Percentiles rank a stretch among this genome's conserved stretches.
Evolutionary conservation across 2,113 vertebrate species (phyloP).

Genomic region (Sturnus vulgaris): DNA sequence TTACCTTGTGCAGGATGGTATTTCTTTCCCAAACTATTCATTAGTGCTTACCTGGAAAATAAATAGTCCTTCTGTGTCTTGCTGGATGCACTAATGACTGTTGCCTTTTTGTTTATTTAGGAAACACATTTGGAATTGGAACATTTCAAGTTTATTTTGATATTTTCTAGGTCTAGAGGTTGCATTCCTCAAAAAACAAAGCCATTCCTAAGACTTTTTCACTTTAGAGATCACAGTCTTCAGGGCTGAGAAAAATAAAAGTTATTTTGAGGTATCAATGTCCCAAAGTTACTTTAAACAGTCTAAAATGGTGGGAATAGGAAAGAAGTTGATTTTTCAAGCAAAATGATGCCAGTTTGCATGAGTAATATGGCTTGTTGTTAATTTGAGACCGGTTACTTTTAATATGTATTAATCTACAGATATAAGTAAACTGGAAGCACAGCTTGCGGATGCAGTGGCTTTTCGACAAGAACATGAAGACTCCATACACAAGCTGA

Average conservation of each 20-base stretch:
- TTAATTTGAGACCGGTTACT: background rate
- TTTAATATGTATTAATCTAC: background rate
- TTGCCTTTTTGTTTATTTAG: background rate
- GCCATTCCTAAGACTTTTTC: background rate
- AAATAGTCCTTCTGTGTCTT: background rate
- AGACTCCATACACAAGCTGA: constrained; percentile 84
- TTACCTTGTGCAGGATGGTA: background rate
- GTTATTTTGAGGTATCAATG: background rate
- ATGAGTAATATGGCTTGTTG: background rate
- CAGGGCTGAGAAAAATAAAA: background rate
- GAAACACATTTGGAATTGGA: background rate
- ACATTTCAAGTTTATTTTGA: background rate
- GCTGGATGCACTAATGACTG: background rate
- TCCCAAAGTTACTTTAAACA: background rate
- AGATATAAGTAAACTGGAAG: constrained; percentile 90
- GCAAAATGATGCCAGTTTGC: background rate
- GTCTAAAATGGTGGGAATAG: background rate
- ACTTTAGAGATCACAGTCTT: background rate
- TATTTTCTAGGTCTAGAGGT: background rate
- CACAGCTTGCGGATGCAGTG: constrained; percentile 87
- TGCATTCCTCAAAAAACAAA: background rate
- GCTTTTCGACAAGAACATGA: constrained; percentile 87
- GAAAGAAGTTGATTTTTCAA: background rate
- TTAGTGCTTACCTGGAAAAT: background rate
- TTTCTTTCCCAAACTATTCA: background rate